phyloP scores from a whole-genome alignment of 2,797 vertebrate species.

The Margarornis squamiger region DNA sequence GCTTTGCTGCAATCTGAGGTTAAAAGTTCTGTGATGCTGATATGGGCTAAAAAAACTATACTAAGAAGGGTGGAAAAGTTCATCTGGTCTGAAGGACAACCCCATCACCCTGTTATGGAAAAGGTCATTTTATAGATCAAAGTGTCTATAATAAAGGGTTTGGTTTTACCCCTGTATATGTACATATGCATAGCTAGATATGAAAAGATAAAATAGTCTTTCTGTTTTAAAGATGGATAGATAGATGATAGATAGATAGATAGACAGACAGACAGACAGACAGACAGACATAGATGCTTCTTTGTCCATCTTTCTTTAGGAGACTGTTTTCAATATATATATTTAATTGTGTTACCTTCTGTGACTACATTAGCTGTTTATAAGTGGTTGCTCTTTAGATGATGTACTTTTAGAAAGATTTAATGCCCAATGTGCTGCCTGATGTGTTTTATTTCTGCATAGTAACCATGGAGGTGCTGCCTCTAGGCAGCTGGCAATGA shows the following conservation, averaged over 20 bases:
- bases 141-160: not conserved
- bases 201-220: not conserved
- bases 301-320: not conserved
- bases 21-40: not conserved
- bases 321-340: not conserved
- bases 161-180: not conserved
- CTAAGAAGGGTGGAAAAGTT: not conserved
- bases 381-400: not conserved
- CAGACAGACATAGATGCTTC: not conserved
- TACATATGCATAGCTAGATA: not conserved
- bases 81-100: not conserved
- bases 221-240: not conserved
- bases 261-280: not conserved
- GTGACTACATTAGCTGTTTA: not conserved
- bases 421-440: not conserved
- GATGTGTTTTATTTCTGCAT: not conserved
- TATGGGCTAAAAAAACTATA: not conserved
- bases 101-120: not conserved
- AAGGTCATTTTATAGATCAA: not conserved
- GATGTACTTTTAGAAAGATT: not conserved
- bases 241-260: not conserved
- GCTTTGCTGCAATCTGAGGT: not conserved
- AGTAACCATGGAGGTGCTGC: not conserved
- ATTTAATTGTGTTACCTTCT: not conserved
- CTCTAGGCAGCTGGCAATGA: conserved; percentile 29